Percentiles rank a stretch among this genome's conserved stretches.
phyloP scores from a whole-genome alignment of 1,140 invertebrate species.

The Drosophila leontia region DNA sequence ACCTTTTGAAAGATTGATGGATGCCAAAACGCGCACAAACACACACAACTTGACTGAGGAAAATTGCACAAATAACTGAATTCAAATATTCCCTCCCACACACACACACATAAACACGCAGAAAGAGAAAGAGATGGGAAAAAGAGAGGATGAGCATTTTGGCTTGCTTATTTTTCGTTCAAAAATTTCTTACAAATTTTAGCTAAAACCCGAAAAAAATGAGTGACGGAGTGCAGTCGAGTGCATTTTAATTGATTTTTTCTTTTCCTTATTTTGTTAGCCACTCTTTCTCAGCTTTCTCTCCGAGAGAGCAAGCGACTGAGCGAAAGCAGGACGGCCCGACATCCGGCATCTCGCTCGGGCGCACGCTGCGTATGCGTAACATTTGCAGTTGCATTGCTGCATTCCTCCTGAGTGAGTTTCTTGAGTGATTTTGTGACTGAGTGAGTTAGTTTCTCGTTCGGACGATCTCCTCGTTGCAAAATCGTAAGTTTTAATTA shows the following conservation, averaged over 20 bases:
- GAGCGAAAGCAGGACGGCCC: conserved; percentile 2
- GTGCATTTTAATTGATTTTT: conserved; percentile 84
- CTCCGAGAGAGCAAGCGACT: conserved; percentile 2
- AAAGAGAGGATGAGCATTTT: conserved; percentile 13
- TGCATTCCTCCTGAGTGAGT: conserved; percentile 41
- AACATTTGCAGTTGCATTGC: conserved; percentile 70
- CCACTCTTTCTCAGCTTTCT: conserved; percentile 13
- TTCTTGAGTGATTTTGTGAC: not conserved
- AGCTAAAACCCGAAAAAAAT: conserved; percentile 44
- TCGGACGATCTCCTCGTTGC: conserved; percentile 34
- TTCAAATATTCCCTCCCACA: conserved; percentile 60
- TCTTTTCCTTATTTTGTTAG: conserved; percentile 30
- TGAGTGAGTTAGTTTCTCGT: not conserved
- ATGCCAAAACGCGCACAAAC: conserved; percentile 58
- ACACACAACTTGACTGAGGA: conserved; percentile 74
- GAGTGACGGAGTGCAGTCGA: conserved; percentile 58
- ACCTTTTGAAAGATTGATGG: conserved; percentile 36
- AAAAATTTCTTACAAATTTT: conserved; percentile 68
- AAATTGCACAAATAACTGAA: conserved; percentile 83
- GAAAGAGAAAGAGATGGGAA: conserved; percentile 6
- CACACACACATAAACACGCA: conserved; percentile 12
- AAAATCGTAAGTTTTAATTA: conserved; percentile 81
- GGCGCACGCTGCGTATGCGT: conserved; percentile 74
- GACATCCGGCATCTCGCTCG: conserved; percentile 34
- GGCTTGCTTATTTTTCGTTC: conserved; percentile 34